Base-by-base conservation (phyloP, 2,797 vertebrate species). In the Cirrhinus mrigala region DNA sequence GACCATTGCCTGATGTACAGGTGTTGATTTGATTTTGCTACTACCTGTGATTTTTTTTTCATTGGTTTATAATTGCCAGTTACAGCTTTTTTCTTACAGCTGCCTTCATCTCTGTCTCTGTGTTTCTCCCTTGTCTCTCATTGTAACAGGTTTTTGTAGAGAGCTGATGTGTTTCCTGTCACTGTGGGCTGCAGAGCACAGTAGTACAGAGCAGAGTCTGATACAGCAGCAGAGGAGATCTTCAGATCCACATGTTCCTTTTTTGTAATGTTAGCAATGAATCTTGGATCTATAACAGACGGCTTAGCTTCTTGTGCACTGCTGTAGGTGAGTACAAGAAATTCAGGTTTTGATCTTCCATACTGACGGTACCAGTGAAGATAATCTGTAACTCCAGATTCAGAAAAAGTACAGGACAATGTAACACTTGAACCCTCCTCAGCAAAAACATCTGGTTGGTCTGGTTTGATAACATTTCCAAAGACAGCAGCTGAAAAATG, bases 231-330 rank as follows among this genome's bases (percentile, higher is more conserved):
- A 60, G 58, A 60, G 4, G 58, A 60, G n/a, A 60, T 60, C 1
- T 5, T 1, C 58, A 60, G n/a, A 24, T 60, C n/a, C 10, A 60
- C 58, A 12, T 12, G 4, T 3, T 77, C 75, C 1, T 0, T 37
- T 46, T 6, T 66, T 79, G 1, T 0, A 14, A 80, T 0, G 0
- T 68, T 52, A 33, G 9, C 78, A 66, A 6, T 0, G 18, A 80
- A 75, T 52, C 73, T 75, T 29, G 46, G 1, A 69, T 80, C 79
- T 66, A 68, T 24, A 3, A 2, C 1, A 50, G 79, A 80, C 4
- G 0, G 0, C 12, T 1, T 1, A 52, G 20, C 18, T n/a, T 16
- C 1, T 37, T 69, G 68, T 69, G 46, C 46, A 9, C 0, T 7
- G 1, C 6, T n/a, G 6, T 9, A 8, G 2, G 1, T 54, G 5